A percentile compares a stretch with the other conserved stretches of the same genome.
phyloP scores from a whole-genome alignment of 2,797 vertebrate genomes.

The Chanos chanos region DNA sequence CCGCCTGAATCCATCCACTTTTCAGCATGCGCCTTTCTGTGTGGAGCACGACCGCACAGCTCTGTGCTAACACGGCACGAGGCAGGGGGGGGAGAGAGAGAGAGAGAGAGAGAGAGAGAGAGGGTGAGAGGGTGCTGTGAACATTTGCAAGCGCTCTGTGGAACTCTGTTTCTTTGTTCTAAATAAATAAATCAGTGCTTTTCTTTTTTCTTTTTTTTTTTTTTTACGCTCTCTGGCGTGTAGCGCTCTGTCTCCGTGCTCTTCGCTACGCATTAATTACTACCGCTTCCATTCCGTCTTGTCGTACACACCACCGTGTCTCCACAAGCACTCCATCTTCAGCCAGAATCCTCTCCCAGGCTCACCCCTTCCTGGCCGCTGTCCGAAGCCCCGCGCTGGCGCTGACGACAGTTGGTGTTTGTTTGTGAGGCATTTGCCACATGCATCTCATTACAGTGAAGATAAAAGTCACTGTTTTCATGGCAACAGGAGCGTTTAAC shows the following conservation, averaged over 20 bases:
- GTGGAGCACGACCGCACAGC: slow-evolving; percentile 10
- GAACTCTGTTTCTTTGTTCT: not conserved
- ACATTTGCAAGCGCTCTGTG: slow-evolving; percentile 28
- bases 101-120: slow-evolving; percentile 34
- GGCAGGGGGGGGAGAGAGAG: slow-evolving; percentile 17
- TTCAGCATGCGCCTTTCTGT: not conserved
- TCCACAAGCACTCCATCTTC: too few species aligned
- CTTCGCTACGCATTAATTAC: too few species aligned
- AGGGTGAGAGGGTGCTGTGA: slow-evolving; percentile 35
- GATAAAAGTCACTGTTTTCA: not conserved
- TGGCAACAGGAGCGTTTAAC: slow-evolving; percentile 21
- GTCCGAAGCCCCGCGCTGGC: too few species aligned
- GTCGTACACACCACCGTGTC: too few species aligned
- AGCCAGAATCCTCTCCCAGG: too few species aligned
- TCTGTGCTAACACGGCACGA: too few species aligned
- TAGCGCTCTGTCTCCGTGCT: too few species aligned
- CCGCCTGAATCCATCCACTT: slow-evolving; percentile 45
- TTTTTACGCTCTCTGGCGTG: too few species aligned
- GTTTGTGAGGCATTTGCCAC: not conserved
- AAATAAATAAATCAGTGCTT: too few species aligned
- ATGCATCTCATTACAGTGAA: not conserved
- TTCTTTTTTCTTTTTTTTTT: too few species aligned
- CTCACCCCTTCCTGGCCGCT: too few species aligned
- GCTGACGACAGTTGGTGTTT: not conserved
- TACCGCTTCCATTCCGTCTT: too few species aligned